Evolutionary conservation across 2,797 vertebrate genomes (phyloP).

Genomic region (Dendrocincla tyrannina): DNA sequence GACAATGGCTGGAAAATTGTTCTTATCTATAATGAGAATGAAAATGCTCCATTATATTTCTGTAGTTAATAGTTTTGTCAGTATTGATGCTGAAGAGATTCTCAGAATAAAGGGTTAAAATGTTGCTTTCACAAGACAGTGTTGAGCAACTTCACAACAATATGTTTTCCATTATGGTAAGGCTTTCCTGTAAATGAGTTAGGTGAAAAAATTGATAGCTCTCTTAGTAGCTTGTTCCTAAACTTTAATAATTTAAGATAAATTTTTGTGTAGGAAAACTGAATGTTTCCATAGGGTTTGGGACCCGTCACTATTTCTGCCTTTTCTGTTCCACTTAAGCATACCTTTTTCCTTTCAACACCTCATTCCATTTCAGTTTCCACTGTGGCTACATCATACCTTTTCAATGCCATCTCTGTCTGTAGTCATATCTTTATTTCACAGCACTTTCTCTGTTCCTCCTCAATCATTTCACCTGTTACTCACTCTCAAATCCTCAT

Average conservation of each 20-base stretch:
- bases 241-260: not conserved
- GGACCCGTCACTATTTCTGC: conserved; percentile 50
- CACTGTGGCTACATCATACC: not conserved
- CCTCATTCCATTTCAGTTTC: conserved; percentile 28
- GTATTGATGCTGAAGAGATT: not conserved
- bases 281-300: not conserved
- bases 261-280: not conserved
- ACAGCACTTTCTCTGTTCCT: not conserved
- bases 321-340: conserved; percentile 25
- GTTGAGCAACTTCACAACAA: not conserved
- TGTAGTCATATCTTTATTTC: not conserved
- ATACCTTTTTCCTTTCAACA: not conserved
- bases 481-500: not conserved
- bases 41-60: not conserved
- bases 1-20: not conserved
- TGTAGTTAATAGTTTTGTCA: not conserved
- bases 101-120: not conserved
- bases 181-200: not conserved
- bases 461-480: not conserved
- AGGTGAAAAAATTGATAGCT: not conserved
- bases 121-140: not conserved
- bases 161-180: not conserved
- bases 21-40: not conserved
- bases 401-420: not conserved
- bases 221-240: not conserved